These are phyloP conservation scores for Mirza zaza DNA, from an alignment of 2,113 vertebrate species.

Conservation along the genomic window DNA sequence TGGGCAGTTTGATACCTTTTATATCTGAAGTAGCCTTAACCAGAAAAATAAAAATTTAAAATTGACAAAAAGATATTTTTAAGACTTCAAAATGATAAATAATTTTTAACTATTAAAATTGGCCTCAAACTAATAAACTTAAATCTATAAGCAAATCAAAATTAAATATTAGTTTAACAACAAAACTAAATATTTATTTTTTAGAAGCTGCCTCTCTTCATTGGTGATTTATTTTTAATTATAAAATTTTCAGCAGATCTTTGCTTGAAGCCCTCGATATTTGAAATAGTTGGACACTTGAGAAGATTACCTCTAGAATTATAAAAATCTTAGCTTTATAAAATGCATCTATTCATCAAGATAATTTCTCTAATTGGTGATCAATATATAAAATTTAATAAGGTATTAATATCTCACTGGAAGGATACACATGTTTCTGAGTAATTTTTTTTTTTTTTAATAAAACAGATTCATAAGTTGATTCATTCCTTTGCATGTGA, in stretches of 20 bases:
- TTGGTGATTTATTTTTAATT: slow-evolving; percentile 75
- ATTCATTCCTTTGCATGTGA: slow-evolving; percentile 68
- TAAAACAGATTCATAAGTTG: slow-evolving; percentile 70
- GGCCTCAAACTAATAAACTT: slow-evolving; percentile 67
- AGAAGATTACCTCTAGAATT: slow-evolving; percentile 60
- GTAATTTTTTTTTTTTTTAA: slow-evolving; percentile 52
- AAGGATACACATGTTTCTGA: slow-evolving; percentile 63
- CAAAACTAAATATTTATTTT: slow-evolving; percentile 59
- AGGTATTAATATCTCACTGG: slow-evolving; percentile 66
- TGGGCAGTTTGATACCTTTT: slow-evolving; percentile 82
- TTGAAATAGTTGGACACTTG: slow-evolving; percentile 65
- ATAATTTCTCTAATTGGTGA: slow-evolving; percentile 67
- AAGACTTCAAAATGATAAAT: slow-evolving; percentile 76
- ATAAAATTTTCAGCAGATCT: slow-evolving; percentile 66
- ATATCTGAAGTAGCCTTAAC: slow-evolving; percentile 81
- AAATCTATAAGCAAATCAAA: slow-evolving; percentile 70
- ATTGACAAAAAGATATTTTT: slow-evolving; percentile 79
- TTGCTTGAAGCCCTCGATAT: slow-evolving; percentile 60
- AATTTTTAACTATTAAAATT: slow-evolving; percentile 76
- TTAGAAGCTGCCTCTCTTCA: slow-evolving; percentile 65
- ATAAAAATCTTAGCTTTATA: slow-evolving; percentile 62
- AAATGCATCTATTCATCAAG: slow-evolving; percentile 74
- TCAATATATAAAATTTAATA: slow-evolving; percentile 69
- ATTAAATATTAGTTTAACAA: slow-evolving; percentile 57
- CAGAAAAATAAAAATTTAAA: slow-evolving; percentile 74